phyloP scores from a whole-genome alignment of 2,113 vertebrate species.

The Campylorhamphus procurvoides region DNA sequence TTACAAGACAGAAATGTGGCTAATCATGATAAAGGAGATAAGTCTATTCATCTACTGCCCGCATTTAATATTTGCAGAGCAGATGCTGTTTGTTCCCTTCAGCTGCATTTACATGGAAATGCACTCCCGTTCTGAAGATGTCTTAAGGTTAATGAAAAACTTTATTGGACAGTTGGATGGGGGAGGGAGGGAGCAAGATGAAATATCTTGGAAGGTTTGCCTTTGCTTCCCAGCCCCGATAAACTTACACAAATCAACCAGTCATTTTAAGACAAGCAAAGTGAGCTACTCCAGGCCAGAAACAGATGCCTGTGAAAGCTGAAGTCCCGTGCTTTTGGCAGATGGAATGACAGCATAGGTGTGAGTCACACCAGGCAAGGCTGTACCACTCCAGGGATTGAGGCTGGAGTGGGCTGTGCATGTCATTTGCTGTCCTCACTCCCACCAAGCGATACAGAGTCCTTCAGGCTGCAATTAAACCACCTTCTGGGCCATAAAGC shows the following conservation, averaged over 20 bases:
- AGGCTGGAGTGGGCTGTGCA: neutral
- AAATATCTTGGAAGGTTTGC: neutral
- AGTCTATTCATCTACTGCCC: constrained; percentile 29
- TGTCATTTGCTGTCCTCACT: neutral
- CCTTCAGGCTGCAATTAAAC: neutral
- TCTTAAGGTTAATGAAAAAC: constrained; percentile 31
- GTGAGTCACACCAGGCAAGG: neutral
- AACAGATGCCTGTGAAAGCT: neutral
- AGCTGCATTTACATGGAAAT: neutral
- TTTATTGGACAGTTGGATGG: neutral
- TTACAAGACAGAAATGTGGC: constrained; percentile 39
- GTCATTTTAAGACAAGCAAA: neutral
- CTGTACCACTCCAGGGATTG: neutral
- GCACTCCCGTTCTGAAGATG: neutral
- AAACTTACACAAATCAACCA: neutral
- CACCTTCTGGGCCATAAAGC: neutral
- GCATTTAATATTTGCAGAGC: constrained; percentile 12
- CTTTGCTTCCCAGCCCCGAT: neutral
- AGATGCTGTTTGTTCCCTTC: constrained; percentile 47
- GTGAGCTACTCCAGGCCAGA: neutral
- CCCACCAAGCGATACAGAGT: neutral
- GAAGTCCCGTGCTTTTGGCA: neutral
- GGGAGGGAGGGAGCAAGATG: neutral
- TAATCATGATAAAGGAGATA: constrained; percentile 49
- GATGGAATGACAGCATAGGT: neutral